A percentile compares a stretch with the other conserved stretches of the same genome.
Evolutionary conservation across 2,113 vertebrate genomes (phyloP).

Genomic region (Gasterosteus aculeatus): DNA sequence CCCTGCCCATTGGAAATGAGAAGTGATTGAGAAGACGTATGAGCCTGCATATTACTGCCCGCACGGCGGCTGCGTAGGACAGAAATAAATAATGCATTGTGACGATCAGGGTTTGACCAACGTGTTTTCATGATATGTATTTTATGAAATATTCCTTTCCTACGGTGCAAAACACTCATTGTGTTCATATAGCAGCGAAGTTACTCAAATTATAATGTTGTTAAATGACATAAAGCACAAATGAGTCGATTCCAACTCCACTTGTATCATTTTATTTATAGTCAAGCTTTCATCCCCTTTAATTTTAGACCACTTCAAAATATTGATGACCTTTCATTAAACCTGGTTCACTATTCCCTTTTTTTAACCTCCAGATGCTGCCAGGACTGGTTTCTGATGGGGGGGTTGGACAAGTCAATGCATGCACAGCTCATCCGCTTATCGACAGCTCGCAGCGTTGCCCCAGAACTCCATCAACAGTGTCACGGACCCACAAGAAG

Average conservation of each 20-base stretch:
- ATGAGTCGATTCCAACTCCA: conserved; percentile 21
- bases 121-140: not conserved
- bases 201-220: not conserved
- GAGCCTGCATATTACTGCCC: not conserved
- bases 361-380: not conserved
- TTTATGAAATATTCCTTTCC: not conserved
- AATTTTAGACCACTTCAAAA: not conserved
- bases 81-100: not conserved
- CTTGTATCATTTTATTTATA: not conserved
- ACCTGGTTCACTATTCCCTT: not conserved
- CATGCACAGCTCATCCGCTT: not conserved
- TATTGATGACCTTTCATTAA: conserved; percentile 9
- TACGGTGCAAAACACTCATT: not conserved
- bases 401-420: not conserved
- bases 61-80: conserved; percentile 10
- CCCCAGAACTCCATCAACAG: conserved; percentile 12
- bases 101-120: not conserved
- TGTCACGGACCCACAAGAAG: conserved; percentile 7
- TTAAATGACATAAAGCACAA: conserved; percentile 28
- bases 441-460: conserved; percentile 19
- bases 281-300: not conserved
- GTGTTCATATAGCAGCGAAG: not conserved
- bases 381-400: conserved; percentile 8
- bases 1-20: conserved; percentile 27
- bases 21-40: conserved; percentile 15